Evolutionary conservation across 2,888 invertebrate genomes (phyloP).

Genomic region (Tenthredo notha): DNA sequence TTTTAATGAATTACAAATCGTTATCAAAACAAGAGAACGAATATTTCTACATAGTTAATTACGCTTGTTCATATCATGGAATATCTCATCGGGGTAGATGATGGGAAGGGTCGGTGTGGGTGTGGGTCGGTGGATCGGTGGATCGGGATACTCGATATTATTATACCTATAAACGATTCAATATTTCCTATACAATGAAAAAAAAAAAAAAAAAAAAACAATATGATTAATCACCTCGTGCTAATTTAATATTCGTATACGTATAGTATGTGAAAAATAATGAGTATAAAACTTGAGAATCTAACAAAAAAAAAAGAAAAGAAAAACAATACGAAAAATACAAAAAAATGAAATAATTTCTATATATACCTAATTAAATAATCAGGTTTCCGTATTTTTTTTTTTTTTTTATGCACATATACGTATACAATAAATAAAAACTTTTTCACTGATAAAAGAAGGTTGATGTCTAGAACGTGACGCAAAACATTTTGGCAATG

Average conservation of each 20-base stretch:
- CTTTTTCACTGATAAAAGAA: background rate
- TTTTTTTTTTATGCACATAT: background rate
- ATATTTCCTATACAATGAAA: background rate
- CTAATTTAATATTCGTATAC: background rate
- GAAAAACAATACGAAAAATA: background rate
- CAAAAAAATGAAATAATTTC: background rate
- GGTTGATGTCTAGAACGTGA: background rate
- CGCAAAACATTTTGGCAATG: background rate
- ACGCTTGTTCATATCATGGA: background rate
- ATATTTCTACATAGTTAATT: background rate
- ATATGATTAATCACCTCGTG: background rate
- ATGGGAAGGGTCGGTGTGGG: no score
- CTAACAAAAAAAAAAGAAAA: background rate
- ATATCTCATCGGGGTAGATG: background rate
- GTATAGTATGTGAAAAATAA: background rate
- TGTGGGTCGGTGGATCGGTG: background rate
- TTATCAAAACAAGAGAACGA: background rate
- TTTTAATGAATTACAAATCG: background rate
- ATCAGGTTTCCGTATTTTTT: conserved; percentile 12
- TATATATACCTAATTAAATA: background rate
- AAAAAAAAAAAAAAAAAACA: no score
- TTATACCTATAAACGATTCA: background rate
- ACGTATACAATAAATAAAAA: background rate
- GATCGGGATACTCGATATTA: background rate
- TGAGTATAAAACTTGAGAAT: background rate